Conservation (phyloP, 2,797 vertebrate genomes). For the Pterois miles region DNA sequence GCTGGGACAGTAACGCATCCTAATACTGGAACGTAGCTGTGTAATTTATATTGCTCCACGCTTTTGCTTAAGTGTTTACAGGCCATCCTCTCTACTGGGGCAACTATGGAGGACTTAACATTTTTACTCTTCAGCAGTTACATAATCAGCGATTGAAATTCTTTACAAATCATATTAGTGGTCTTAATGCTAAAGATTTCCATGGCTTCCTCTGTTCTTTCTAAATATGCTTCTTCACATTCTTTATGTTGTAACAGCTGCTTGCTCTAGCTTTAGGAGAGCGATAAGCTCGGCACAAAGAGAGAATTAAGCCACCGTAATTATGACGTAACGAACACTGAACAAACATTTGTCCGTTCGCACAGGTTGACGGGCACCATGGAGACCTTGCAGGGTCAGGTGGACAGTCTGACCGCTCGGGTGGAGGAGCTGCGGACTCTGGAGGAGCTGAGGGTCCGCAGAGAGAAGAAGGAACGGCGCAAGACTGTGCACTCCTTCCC, state of each 20-base stretch:
- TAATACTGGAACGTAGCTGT: neutral
- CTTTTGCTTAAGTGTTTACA: neutral
- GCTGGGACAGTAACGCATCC: neutral
- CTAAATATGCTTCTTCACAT: conserved; percentile 7
- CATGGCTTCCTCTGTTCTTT: conserved; percentile 45
- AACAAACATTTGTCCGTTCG: conserved; percentile 10
- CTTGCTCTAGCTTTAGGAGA: neutral
- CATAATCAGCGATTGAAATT: conserved; percentile 27
- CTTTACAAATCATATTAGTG: conserved; percentile 35
- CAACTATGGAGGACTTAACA: neutral
- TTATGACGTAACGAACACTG: conserved; percentile 7
- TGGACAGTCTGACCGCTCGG: conserved; percentile 91
- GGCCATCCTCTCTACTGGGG: neutral
- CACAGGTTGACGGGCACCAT: conserved; percentile 91
- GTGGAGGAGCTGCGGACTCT: conserved; percentile 92
- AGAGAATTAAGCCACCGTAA: neutral
- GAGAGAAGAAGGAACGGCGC: conserved; percentile 93
- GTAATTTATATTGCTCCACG: too few species aligned
- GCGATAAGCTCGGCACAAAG: neutral
- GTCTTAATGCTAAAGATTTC: conserved; percentile 22
- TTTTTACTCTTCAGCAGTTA: conserved; percentile 5
- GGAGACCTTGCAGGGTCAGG: conserved; percentile 92
- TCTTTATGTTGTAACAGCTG: conserved; percentile 20
- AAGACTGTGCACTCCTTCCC: conserved; percentile 97
- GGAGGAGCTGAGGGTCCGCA: conserved; percentile 89